A percentile compares a stretch with the other conserved stretches of the same genome.
Conservation (phyloP, 2,113 vertebrate genomes). For the Poeciliopsis retropinna region DNA sequence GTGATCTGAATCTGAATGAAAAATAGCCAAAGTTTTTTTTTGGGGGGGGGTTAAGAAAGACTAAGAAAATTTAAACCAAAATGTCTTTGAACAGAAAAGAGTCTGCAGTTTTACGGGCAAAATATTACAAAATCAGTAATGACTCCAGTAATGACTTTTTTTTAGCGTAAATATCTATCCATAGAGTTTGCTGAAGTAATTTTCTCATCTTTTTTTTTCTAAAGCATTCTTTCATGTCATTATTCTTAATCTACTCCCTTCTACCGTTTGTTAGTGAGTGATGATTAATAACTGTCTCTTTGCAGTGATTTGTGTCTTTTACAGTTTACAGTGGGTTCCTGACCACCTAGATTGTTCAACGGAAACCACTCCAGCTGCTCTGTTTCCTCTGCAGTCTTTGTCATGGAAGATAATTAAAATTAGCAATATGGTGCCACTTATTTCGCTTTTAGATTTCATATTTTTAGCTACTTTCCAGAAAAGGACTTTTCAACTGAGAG, state of each 20-base stretch:
- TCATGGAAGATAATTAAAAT: slow-evolving; percentile 55
- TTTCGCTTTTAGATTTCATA: slow-evolving; percentile 16
- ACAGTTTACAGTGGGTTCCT: slow-evolving; percentile 10
- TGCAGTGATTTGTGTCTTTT: slow-evolving; percentile 12
- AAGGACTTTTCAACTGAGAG: neutral
- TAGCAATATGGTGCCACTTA: slow-evolving; percentile 31
- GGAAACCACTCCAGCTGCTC: slow-evolving; percentile 62
- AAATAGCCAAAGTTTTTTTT: neutral
- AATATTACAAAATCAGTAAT: too few relatives aligned
- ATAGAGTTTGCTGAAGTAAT: slow-evolving; percentile 37
- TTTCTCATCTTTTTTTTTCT: slow-evolving; percentile 2
- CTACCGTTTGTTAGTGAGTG: slow-evolving; percentile 9
- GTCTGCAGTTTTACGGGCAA: too few relatives aligned
- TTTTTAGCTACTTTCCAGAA: slow-evolving; percentile 7
- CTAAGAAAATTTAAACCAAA: too few relatives aligned
- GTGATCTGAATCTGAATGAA: neutral
- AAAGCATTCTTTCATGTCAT: slow-evolving; percentile 20
- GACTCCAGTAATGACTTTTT: too few relatives aligned
- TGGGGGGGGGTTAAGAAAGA: neutral
- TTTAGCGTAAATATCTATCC: neutral
- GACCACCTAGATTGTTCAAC: slow-evolving; percentile 62
- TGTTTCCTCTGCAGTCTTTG: slow-evolving; percentile 50
- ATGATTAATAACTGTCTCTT: slow-evolving; percentile 8
- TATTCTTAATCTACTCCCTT: slow-evolving; percentile 15
- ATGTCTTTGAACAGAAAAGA: too few relatives aligned